Evolutionary conservation across 2,888 invertebrate species (phyloP), one percentile per base, ranked within the genome.

Genomic region (Pristionchus maxplancki): DNA sequence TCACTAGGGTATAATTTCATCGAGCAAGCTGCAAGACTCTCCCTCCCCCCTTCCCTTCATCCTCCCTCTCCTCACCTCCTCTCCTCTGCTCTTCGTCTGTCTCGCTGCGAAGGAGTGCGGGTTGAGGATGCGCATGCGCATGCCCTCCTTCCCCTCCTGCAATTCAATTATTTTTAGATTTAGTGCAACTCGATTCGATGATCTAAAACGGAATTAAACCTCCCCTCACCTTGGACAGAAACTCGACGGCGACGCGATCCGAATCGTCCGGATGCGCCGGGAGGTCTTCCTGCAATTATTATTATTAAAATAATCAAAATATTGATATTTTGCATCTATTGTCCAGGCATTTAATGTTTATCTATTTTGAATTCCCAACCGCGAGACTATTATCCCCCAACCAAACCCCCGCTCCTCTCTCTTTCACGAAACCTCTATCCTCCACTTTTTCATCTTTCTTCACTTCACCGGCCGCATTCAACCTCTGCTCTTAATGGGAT

Each of bases 171-270:
- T 11, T 15, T 9, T 28, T 8, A 64, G 28, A 28, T n/a, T n/a
- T n/a, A n/a, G n/a, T 64, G 31, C 64, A 64, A 64, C 64, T 9
- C 64, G 28, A 6, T 28, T 28, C 31, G 28, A 28, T n/a, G 11
- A 28, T 64, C 24, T 17, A 37, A 20, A 40, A 40, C 40, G 74
- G 9, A 74, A 13, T 17, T 81, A 15, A 71, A 13, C 1, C 24
- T 9, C 9, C n/a, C 1, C 50, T 83, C 20, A 37, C 50, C 58
- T 58, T 50, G 34, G 40, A n/a, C 20, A 85, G 28, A 88, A 92
- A 91, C 34, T 89, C 78, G 89, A 92, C 85, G 20, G 92, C 91
- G 9, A 92, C 90, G 5, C 90, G 90, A 58, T 92, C 92, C 44
- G 88, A 89, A 58, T 91, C 91, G 62, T 92, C 91, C 37, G 90